Evolutionary conservation across 1,140 invertebrate species (phyloP), one percentile per base, ranked within the genome.

Genomic region (Nixonia krombeini): DNA sequence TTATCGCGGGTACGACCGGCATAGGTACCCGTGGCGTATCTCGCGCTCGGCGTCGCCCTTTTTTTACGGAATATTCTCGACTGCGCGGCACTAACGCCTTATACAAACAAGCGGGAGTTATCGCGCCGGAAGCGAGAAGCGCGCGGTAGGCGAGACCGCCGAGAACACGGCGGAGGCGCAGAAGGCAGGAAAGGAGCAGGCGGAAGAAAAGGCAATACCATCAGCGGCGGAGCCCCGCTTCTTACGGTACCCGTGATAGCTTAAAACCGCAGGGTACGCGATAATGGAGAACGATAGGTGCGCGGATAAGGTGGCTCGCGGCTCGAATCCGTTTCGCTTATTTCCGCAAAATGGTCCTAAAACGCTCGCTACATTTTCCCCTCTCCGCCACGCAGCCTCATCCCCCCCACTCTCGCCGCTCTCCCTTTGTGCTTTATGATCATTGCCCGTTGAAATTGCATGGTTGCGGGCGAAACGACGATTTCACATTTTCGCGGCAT

Each of bases 211-310:
- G 44, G 61, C 72, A 69, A 69, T 64, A 66, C 66, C 66, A 58
- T 70, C 66, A 64, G 57, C 47, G 47, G 45, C 51, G 47, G 51
- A 70, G 59, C 12, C 44, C 13, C 38, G 33, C 35, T 18, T 16
- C 55, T 29, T 59, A 37, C 62, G 40, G 58, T 69, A 56, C 25
- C 18, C 28, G 57, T 63, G 69, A 76, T 72, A 71, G 68, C 64
- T 76, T 69, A 74, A 80, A 79, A 80, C 73, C 80, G 73, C 78
- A 66, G 73, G 74, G 61, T 73, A 63, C 55, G 77, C 75, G 76
- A 80, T 82, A 81, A 81, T 78, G 65, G 66, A 46, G 38, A 70
- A 51, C 73, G 80, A 80, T 81, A 80, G 70, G 70, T 73, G 62
- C 53, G 42, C 57, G 41, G 52, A 51, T 46, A 73, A 69, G 70